phyloP scores from a whole-genome alignment of 1,140 invertebrate species.

The Bombyx mandarina region DNA sequence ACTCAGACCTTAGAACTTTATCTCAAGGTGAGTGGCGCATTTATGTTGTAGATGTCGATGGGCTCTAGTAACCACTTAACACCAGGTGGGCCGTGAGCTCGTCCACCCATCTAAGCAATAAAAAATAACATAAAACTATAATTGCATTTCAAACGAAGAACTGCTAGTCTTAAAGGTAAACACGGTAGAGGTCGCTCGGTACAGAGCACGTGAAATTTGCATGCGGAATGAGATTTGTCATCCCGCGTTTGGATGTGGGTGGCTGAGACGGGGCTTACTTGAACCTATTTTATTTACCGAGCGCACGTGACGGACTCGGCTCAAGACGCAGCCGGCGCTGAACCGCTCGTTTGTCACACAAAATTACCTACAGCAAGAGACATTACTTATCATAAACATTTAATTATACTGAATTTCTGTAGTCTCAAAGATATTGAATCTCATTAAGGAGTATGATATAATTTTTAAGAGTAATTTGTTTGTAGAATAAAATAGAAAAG shows the following conservation, averaged over 20 bases:
- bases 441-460: no score
- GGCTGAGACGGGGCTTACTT: conserved; percentile 21
- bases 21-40: no score
- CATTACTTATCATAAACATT: conserved; percentile 31
- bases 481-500: no score
- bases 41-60: no score
- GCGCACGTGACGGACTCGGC: conserved; percentile 36
- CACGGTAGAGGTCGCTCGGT: conserved; percentile 11
- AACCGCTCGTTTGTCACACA: conserved; percentile 44
- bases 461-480: no score
- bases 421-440: neutral
- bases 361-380: conserved; percentile 31
- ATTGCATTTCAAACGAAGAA: no score
- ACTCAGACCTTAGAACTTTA: no score
- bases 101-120: no score
- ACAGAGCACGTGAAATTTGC: conserved; percentile 28
- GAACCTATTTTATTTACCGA: conserved; percentile 45
- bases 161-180: conserved; percentile 4
- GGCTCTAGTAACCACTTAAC: no score
- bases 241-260: conserved; percentile 19
- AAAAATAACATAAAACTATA: no score
- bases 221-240: conserved; percentile 35
- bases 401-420: conserved; percentile 12
- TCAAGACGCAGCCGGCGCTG: conserved; percentile 32
- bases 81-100: no score